phyloP scores from a whole-genome alignment of 92 coral and sea anemone species.

The Blastomussa wellsi region DNA sequence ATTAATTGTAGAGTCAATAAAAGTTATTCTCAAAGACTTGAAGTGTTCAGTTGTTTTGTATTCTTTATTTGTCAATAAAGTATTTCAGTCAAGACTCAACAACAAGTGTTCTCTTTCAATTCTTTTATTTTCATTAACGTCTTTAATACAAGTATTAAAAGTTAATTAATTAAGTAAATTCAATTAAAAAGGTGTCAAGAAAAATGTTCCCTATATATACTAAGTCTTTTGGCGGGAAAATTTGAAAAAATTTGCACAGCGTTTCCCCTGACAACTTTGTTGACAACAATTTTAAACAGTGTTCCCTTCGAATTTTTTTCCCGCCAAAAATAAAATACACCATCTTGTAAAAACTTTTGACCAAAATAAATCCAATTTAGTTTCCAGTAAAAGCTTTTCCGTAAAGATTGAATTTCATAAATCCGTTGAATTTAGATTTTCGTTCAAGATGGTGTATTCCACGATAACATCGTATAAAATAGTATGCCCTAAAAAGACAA shows the following conservation, averaged over 20 bases:
- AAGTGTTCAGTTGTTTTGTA: neutral
- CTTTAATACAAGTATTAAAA: neutral
- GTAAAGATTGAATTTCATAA: no score
- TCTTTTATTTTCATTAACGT: no score
- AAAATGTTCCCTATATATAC: constrained; percentile 1
- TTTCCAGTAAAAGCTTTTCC: no score
- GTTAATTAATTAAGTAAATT: neutral
- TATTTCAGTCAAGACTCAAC: neutral
- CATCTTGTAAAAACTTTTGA: neutral
- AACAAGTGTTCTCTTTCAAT: neutral
- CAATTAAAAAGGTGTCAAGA: neutral
- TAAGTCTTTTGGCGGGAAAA: constrained; percentile 32
- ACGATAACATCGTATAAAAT: neutral
- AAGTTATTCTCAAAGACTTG: neutral
- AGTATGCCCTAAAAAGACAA: neutral
- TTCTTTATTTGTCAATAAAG: neutral
- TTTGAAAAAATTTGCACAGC: constrained; percentile 6
- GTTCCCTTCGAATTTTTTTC: neutral
- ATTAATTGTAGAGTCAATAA: neutral
- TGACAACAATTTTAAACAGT: neutral
- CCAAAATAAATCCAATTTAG: neutral
- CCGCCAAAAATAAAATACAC: neutral
- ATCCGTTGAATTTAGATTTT: neutral
- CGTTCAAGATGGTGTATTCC: neutral
- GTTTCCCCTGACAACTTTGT: constrained; percentile 12